Conservation (phyloP, 2,888 invertebrate species). For the Taphrorychus bicolor region DNA sequence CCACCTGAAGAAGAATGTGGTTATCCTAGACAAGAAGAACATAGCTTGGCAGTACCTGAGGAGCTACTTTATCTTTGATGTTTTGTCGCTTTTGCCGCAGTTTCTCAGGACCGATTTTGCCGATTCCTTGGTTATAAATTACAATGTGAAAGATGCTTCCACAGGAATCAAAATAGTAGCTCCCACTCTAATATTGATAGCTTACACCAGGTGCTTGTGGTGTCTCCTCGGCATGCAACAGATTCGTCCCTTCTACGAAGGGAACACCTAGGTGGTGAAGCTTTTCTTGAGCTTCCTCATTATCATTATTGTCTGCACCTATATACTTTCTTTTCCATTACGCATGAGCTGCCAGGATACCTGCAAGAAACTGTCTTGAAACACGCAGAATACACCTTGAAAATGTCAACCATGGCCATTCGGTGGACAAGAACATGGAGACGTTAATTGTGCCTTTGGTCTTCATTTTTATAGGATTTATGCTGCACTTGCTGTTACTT, state of each 20-base stretch:
- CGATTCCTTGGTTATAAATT: too few species aligned
- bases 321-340: neutral
- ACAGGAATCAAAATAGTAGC: too few species aligned
- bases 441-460: neutral
- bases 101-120: too few species aligned
- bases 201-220: too few species aligned
- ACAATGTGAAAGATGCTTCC: too few species aligned
- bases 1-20: neutral
- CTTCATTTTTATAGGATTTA: conserved; percentile 17
- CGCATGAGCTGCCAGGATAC: too few species aligned
- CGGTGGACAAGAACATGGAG: neutral
- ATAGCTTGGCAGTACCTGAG: neutral
- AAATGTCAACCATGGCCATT: conserved; percentile 16
- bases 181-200: too few species aligned
- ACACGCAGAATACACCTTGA: conserved; percentile 1
- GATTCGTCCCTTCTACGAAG: neutral
- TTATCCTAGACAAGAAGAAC: neutral
- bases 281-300: neutral
- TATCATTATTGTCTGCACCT: neutral
- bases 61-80: conserved; percentile 5
- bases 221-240: too few species aligned
- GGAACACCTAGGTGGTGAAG: neutral
- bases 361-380: too few species aligned
- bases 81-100: too few species aligned
- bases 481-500: conserved; percentile 16